A percentile compares a stretch with the other conserved stretches of the same genome.
phyloP scores from a whole-genome alignment of 2,888 invertebrate genomes.

The Myopa testacea region DNA sequence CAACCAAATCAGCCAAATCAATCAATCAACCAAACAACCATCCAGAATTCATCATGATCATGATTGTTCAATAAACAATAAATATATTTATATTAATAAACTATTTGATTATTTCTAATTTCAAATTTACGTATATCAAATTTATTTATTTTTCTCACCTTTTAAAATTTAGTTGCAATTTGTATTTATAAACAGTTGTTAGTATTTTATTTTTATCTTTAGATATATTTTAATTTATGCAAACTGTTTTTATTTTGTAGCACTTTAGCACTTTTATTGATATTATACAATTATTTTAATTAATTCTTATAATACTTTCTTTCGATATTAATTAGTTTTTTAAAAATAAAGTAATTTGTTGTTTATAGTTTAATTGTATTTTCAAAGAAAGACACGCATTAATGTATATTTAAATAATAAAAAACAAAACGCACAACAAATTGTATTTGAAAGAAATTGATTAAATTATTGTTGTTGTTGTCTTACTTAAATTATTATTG shows the following conservation, averaged over 20 bases:
- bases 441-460: slow-evolving; percentile 4
- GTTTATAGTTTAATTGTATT: slow-evolving; percentile 17
- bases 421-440: not conserved
- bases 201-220: slow-evolving; percentile 15
- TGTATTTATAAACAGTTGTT: not conserved
- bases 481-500: slow-evolving; percentile 28
- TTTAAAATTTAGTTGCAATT: slow-evolving; percentile 7
- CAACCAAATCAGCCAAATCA: not conserved
- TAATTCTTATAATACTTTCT: too few species aligned
- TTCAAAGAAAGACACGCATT: slow-evolving; percentile 10
- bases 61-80: not conserved
- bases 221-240: too few species aligned
- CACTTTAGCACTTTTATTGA: not conserved
- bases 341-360: slow-evolving; percentile 1
- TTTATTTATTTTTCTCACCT: slow-evolving; percentile 17
- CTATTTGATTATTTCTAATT: slow-evolving; percentile 17
- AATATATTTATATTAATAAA: slow-evolving; percentile 11
- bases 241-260: not conserved
- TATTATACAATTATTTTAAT: too few species aligned
- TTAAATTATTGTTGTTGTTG: slow-evolving; percentile 15
- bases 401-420: not conserved
- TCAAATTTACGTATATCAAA: not conserved
- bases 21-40: not conserved
- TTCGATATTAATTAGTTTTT: not conserved
- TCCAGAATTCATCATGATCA: not conserved